These are phyloP conservation scores for Xestia ashworthii DNA, from an alignment of 2,888 invertebrate genomes.

Conservation along the genomic window DNA sequence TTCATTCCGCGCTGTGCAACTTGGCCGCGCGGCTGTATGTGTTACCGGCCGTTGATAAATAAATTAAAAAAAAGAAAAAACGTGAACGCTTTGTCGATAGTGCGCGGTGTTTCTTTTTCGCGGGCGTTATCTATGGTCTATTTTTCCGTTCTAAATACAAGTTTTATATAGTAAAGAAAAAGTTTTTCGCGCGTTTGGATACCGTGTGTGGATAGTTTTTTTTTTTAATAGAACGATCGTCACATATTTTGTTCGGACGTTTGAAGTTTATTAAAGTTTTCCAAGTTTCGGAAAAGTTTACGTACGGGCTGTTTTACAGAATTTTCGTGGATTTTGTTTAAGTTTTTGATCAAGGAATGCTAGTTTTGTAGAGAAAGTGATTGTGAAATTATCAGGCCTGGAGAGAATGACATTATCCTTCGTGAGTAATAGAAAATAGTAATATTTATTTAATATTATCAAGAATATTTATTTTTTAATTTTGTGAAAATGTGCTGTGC, in stretches of 20 bases:
- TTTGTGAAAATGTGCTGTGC: not conserved
- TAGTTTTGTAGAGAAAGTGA: constrained; percentile 71
- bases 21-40: constrained; percentile 90
- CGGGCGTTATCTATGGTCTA: constrained; percentile 81
- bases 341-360: constrained; percentile 67
- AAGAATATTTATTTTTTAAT: not conserved
- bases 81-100: constrained; percentile 88
- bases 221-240: constrained; percentile 44
- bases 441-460: constrained; percentile 10
- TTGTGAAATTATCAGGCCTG: constrained; percentile 80
- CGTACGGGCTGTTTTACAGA: constrained; percentile 58
- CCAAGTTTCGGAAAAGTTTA: constrained; percentile 53
- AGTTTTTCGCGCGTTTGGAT: constrained; percentile 66
- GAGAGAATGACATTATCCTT: constrained; percentile 90
- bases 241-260: constrained; percentile 46
- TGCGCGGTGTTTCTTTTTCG: constrained; percentile 84
- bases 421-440: constrained; percentile 80
- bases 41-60: constrained; percentile 87
- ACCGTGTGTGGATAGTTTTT: constrained; percentile 53
- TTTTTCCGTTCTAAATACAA: constrained; percentile 81
- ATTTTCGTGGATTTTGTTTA: constrained; percentile 23
- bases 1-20: constrained; percentile 91
- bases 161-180: constrained; percentile 72
- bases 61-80: constrained; percentile 82
- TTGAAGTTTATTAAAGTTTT: constrained; percentile 61